A percentile compares a stretch with the other conserved stretches of the same genome.
phyloP scores from a whole-genome alignment of 2,113 vertebrate genomes.

The Caloenas nicobarica region DNA sequence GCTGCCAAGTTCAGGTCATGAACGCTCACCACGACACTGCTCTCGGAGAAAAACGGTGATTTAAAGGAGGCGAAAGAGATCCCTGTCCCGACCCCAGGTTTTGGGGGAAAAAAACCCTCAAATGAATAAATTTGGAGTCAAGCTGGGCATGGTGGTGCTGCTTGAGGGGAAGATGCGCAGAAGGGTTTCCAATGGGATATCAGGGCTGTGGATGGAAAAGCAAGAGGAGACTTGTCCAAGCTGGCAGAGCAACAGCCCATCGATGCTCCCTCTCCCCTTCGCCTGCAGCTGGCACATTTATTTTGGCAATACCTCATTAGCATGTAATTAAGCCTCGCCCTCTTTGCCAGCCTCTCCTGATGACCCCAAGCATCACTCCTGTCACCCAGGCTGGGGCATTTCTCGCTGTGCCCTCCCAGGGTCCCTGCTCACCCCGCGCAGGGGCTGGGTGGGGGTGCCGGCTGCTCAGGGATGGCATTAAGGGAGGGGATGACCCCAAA shows the following conservation, averaged over 20 bases:
- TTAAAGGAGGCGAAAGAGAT: neutral
- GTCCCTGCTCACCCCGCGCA: rapidly evolving
- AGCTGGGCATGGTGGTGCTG: neutral
- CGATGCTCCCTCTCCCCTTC: neutral
- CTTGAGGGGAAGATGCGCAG: neutral
- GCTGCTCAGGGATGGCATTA: rapidly evolving
- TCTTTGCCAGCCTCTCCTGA: neutral
- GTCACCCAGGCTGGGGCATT: neutral
- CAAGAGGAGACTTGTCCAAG: neutral
- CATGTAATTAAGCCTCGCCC: neutral
- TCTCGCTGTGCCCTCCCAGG: neutral
- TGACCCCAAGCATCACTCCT: neutral
- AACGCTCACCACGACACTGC: neutral
- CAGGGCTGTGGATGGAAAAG: neutral
- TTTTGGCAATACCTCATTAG: neutral
- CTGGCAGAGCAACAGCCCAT: neutral
- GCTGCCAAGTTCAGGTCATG: slow-evolving; percentile 28
- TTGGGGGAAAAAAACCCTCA: rapidly evolving
- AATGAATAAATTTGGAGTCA: neutral
- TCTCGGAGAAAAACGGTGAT: neutral
- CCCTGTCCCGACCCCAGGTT: neutral
- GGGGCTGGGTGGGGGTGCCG: rapidly evolving
- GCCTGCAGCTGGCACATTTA: neutral
- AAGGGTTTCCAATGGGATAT: neutral
- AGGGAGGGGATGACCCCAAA: neutral